Base-by-base conservation (phyloP, 2,797 vertebrate species). In the Hirundo rustica region DNA sequence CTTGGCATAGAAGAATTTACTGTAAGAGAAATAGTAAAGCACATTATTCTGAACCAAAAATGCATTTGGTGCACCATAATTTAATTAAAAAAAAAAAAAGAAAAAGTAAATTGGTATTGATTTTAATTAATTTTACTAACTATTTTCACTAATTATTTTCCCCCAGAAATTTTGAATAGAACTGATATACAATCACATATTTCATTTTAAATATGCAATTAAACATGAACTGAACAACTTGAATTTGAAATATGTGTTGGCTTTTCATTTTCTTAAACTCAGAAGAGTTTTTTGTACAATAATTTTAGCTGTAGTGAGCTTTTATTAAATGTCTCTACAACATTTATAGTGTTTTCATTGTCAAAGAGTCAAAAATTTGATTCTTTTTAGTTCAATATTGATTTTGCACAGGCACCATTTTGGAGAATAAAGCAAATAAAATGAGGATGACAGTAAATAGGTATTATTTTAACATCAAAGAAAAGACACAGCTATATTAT, bases 171-270 rank as follows among this genome's bases (percentile, higher is more conserved):
- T 76, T 55, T 74, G 12, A 66, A 70, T 44, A 72, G 65, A 53
- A 47, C 4, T 25, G 53, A 51, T 30, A 50, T 12, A 20, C 1
- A 51, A 36, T 40, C 9, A 15, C 42, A 32, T 0, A 1, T 47
- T n/a, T 66, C 9, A 20, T 20, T 79, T 75, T 64, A 70, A 84
- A 58, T 45, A 58, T n/a, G 16, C 83, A 80, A 85, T 50, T 8
- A 90, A 57, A n/a, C 3, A n/a, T n/a, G 27, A 90, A 44, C 19
- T 66, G 17, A 82, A 50, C 9, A 77, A 60, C 10, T n/a, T 75
- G 7, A 2, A 65, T 32, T 71, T 80, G 47, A 87, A 66, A 75
- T 42, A 86, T 29, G 1, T 51, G 38, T 30, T 54, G 34, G 18
- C 4, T 65, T 81, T 66, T 77, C 2, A 11, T 75, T 75, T 40